phyloP scores from a whole-genome alignment of 1,140 invertebrate species.

The Neodiprion pinetum region DNA sequence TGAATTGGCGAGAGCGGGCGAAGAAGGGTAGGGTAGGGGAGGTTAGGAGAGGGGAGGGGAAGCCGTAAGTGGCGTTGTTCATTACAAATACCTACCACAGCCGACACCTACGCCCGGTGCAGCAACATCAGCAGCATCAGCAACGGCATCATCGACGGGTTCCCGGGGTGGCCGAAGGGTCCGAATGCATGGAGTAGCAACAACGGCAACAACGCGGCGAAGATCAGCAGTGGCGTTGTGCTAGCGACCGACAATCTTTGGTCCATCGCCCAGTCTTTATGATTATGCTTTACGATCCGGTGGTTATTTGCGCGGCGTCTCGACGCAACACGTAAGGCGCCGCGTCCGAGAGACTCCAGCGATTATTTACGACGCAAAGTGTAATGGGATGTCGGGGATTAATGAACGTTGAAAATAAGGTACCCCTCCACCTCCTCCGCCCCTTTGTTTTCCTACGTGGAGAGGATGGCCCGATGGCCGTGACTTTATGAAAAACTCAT shows the following conservation, averaged over 20 bases:
- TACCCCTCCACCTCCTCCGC: not conserved
- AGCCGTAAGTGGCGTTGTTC: not conserved
- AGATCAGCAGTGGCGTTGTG: no score
- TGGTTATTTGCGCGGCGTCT: conserved; percentile 16
- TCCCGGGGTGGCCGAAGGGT: no score
- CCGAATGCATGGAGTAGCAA: no score
- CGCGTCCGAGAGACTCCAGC: conserved; percentile 25
- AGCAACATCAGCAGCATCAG: not conserved
- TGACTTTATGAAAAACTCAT: conserved; percentile 34
- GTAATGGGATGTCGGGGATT: conserved; percentile 55
- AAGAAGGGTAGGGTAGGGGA: not conserved
- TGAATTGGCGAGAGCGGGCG: no score
- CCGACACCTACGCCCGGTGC: not conserved
- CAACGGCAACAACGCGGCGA: no score
- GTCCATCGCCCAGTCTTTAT: conserved; percentile 31
- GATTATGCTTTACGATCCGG: conserved; percentile 50
- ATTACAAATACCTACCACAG: not conserved
- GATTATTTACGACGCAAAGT: conserved; percentile 50
- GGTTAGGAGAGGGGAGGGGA: not conserved
- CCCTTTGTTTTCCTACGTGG: not conserved
- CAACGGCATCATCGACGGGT: not conserved
- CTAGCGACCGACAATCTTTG: not conserved
- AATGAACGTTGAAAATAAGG: conserved; percentile 45
- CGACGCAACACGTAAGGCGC: conserved; percentile 34
- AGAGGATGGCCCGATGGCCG: conserved; percentile 32